Percentiles rank a stretch among this genome's conserved stretches.
These are phyloP conservation scores for Orcinus orca DNA, from an alignment of 2,113 vertebrate genomes.

Conservation along the genomic window DNA sequence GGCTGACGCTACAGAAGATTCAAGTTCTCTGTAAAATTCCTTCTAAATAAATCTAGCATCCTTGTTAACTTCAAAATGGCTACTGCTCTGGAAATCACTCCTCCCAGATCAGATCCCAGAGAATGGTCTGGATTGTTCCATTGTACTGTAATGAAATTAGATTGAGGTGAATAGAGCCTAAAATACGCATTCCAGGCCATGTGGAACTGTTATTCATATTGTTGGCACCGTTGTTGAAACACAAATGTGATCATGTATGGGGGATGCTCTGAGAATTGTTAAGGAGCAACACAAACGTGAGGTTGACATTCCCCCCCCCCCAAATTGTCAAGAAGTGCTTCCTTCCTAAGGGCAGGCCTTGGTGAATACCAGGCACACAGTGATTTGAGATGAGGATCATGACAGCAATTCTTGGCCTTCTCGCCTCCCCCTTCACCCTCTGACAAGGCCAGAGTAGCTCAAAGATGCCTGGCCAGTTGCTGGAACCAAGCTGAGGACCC, in stretches of 20 bases:
- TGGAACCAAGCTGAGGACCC: not conserved
- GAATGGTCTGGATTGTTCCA: conserved; percentile 36
- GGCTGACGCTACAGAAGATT: conserved; percentile 37
- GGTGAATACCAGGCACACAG: not conserved
- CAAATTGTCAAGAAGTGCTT: conserved; percentile 21
- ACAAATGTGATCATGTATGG: conserved; percentile 4
- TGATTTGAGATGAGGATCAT: not conserved
- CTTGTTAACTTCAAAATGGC: conserved; percentile 66
- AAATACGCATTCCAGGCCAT: conserved; percentile 37
- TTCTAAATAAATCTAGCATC: conserved; percentile 53
- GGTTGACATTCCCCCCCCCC: not conserved
- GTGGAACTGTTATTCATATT: conserved; percentile 45
- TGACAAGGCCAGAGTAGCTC: not conserved
- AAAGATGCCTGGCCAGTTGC: not conserved
- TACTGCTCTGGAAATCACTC: conserved; percentile 57
- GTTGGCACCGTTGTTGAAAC: conserved; percentile 29
- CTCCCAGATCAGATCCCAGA: conserved; percentile 49
- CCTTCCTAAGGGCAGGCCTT: not conserved
- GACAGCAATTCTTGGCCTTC: not conserved
- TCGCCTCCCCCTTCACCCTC: not conserved
- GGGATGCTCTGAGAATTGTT: conserved; percentile 31
- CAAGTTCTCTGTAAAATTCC: conserved; percentile 67
- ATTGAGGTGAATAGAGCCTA: conserved; percentile 50
- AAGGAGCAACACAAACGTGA: conserved; percentile 28
- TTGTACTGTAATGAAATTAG: conserved; percentile 53